phyloP scores from a whole-genome alignment of 2,113 vertebrate species.

The Willisornis vidua region DNA sequence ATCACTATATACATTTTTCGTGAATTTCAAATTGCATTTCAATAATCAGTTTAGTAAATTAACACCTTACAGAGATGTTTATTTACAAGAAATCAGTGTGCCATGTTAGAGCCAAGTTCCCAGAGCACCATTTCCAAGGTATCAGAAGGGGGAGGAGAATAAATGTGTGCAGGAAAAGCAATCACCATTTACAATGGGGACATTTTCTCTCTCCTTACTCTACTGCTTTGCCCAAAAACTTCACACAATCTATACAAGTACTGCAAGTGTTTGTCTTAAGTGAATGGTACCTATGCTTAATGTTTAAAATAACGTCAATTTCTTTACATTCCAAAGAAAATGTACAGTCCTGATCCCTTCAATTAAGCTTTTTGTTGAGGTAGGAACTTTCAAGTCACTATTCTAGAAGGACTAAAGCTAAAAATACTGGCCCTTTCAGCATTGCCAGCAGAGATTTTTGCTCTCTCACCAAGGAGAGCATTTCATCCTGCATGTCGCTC shows the following conservation, averaged over 20 bases:
- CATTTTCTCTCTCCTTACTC: neutral
- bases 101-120: constrained; percentile 29
- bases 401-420: neutral
- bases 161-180: constrained; percentile 22
- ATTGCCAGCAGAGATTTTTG: neutral
- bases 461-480: neutral
- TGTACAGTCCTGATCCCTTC: neutral
- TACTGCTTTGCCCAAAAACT: neutral
- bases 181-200: neutral
- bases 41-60: constrained; percentile 56
- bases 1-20: neutral
- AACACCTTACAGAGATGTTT: constrained; percentile 65
- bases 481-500: neutral
- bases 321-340: neutral
- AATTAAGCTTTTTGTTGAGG: neutral
- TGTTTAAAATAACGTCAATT: neutral
- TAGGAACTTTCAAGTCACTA: neutral
- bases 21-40: neutral
- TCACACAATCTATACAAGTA: neutral
- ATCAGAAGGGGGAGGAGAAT: constrained; percentile 10
- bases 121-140: constrained; percentile 37
- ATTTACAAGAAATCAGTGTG: constrained; percentile 33
- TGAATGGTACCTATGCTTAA: neutral
- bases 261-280: neutral
- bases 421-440: neutral